These are phyloP conservation scores for Troilus luridus DNA, from an alignment of 2,888 invertebrate genomes.

Conservation along the genomic window DNA sequence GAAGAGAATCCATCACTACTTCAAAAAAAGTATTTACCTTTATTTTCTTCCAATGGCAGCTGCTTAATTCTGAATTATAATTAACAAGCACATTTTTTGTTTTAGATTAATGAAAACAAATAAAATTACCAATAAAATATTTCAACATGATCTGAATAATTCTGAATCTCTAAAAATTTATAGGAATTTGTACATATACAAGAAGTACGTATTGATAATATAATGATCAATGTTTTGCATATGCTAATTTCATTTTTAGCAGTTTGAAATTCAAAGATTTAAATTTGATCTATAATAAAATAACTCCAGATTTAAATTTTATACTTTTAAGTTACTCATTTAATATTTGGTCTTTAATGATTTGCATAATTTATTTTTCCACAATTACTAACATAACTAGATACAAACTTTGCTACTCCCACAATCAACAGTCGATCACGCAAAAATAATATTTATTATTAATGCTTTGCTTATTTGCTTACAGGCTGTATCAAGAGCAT, in stretches of 20 bases:
- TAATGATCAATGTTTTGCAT: neutral
- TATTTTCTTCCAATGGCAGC: neutral
- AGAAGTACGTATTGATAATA: neutral
- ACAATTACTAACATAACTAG: too few species aligned
- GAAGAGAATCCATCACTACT: neutral
- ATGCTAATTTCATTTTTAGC: neutral
- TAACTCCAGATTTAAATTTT: too few species aligned
- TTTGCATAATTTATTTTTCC: too few species aligned
- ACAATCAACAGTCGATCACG: too few species aligned
- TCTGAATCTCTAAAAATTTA: constrained; percentile 45
- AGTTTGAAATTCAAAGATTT: neutral
- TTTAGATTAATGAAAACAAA: constrained; percentile 18
- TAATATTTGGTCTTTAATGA: too few species aligned
- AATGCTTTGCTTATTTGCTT: too few species aligned
- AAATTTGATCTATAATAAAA: too few species aligned
- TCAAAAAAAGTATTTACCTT: constrained; percentile 1
- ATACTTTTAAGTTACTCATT: too few species aligned
- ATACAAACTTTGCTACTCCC: too few species aligned
- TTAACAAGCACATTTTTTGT: neutral
- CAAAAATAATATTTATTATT: too few species aligned
- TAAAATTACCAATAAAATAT: constrained; percentile 13
- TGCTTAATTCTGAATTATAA: neutral
- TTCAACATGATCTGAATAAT: constrained; percentile 35
- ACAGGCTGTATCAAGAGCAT: too few species aligned
- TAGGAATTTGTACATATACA: constrained; percentile 31